Conservation (phyloP, 2,113 vertebrate species). For the Psilopsiagon aymara region DNA sequence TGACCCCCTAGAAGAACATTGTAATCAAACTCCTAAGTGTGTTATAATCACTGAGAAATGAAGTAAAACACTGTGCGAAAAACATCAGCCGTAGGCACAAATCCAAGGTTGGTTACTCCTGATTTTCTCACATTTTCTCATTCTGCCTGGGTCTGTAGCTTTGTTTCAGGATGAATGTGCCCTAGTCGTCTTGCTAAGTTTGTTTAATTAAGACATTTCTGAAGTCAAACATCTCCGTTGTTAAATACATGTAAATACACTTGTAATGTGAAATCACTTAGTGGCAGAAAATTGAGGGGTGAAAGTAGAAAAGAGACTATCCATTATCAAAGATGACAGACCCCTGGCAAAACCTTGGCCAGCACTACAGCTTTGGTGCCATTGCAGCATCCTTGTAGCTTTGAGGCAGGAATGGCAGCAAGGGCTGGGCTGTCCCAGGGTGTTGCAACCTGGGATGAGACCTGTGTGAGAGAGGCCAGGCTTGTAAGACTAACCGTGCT, state of each 20-base stretch:
- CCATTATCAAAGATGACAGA: background rate
- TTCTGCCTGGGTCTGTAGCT: background rate
- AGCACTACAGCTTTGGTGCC: background rate
- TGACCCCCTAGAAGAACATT: conserved; percentile 55
- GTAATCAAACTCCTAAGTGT: conserved; percentile 39
- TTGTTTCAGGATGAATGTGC: background rate
- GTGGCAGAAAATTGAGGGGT: background rate
- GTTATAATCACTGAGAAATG: background rate
- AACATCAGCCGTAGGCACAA: conserved; percentile 18
- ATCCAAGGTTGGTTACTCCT: background rate
- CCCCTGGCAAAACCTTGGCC: background rate
- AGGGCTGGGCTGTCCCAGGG: rapidly evolving
- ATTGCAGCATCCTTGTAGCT: background rate
- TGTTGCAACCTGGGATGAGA: background rate
- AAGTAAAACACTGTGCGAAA: conserved; percentile 27
- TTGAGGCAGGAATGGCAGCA: rapidly evolving
- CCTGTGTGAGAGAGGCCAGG: background rate
- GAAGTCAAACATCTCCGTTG: background rate
- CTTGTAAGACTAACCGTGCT: background rate
- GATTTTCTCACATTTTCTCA: background rate
- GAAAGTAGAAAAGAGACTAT: background rate
- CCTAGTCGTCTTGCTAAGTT: background rate
- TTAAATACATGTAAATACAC: background rate
- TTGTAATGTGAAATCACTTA: background rate
- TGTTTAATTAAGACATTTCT: background rate